Percentiles rank a stretch among this genome's conserved stretches.
Conservation (phyloP, 37 sponge, comb jelly and placozoan species). For the Chondrilla cf. caribensis region DNA sequence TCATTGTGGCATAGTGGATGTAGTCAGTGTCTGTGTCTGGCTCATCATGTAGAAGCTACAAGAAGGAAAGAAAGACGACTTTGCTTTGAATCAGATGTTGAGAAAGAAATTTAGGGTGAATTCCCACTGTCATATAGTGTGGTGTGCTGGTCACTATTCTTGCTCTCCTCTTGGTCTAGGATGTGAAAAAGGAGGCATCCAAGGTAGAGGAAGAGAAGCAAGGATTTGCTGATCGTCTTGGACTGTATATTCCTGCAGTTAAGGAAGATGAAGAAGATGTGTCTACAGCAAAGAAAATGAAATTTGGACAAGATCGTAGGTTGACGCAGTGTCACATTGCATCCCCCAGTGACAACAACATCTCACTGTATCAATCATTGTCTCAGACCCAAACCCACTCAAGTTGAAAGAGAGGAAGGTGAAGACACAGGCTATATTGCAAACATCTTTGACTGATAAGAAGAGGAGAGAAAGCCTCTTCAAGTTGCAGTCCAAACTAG, state of each 20-base stretch:
- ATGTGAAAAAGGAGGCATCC: conserved; percentile 54
- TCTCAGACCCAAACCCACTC: too few species aligned
- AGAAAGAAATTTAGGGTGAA: conserved; percentile 84
- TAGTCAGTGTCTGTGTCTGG: not conserved
- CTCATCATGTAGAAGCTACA: conserved; percentile 56
- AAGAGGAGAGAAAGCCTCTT: not conserved
- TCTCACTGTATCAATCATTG: too few species aligned
- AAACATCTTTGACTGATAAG: not conserved
- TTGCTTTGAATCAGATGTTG: conserved; percentile 67
- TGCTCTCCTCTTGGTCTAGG: conserved; percentile 16
- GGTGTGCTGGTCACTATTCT: not conserved
- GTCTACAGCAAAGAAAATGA: conserved; percentile 37
- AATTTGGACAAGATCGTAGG: conserved; percentile 9
- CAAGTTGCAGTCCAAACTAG: not conserved
- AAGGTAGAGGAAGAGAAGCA: conserved; percentile 47
- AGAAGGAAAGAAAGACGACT: conserved; percentile 81
- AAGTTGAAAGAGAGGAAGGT: not conserved
- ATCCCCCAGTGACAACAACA: not conserved
- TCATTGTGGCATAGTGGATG: not conserved
- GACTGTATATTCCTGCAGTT: conserved; percentile 59
- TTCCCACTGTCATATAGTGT: not conserved
- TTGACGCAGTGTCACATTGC: not conserved
- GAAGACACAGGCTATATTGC: not conserved
- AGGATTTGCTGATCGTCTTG: conserved; percentile 38
- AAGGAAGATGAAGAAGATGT: conserved; percentile 63